Evolutionary conservation across 2,797 vertebrate genomes (phyloP), one percentile per base, ranked within the genome.

Genomic region (Acanthornis magna): DNA sequence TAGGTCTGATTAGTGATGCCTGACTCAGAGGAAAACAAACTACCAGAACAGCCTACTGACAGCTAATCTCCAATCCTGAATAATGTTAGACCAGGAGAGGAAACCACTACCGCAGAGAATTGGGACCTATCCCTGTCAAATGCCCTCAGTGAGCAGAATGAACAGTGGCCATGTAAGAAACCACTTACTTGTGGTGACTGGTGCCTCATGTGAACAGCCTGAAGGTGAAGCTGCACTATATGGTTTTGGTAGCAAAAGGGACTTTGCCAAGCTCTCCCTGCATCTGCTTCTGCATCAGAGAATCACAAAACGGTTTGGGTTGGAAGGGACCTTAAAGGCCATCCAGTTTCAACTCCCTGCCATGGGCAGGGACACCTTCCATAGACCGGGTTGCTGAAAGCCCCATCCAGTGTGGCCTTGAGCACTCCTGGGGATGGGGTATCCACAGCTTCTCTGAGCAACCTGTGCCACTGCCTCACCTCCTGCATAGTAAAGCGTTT

Each of bases 11-110:
- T 91, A 91, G 77, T n/a, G 85, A 75, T 81, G 70, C 48, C 55
- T 84, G 70, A 76, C 79, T 86, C 67, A 86, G 82, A 80, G 70
- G 32, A 89, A 96, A 90, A 81, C 62, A 91, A 84, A 78, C 43
- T 88, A 73, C 68, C 67, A 48, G 75, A 80, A 51, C 38, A 91
- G 43, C 40, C 66, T 71, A 13, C 74, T 53, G 84, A 58, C 68
- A 77, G 45, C 19, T n/a, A 36, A 55, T 20, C 40, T 50, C n/a
- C 38, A 50, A 2, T 36, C 60, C 47, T 51, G 65, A 79, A 50
- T 45, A 62, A 78, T 13, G 26, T 32, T 47, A 45, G 22, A 45
- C 18, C 21, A 26, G 43, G 34, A 84, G 67, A 81, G 19, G 38
- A 86, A 89, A 54, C 16, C 36, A n/a, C 19, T 25, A 7, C 38